Conservation (phyloP, 2,888 invertebrate genomes). For the Asteroscopus sphinx region DNA sequence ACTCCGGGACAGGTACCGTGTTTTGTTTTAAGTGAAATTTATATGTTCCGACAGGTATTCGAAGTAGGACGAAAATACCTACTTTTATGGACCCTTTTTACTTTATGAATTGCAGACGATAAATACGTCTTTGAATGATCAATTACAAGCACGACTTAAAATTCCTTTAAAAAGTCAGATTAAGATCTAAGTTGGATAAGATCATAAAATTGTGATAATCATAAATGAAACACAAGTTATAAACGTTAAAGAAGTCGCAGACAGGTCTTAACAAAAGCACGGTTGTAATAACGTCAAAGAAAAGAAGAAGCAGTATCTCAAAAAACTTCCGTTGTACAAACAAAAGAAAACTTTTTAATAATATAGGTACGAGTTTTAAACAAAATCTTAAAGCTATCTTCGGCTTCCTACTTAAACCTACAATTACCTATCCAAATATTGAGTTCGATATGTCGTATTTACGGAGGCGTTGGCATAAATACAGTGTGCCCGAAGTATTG, state of each 20-base stretch:
- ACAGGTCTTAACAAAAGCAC: too few relatives aligned
- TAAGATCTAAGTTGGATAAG: too few relatives aligned
- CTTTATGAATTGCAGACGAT: too few relatives aligned
- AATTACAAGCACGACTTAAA: too few relatives aligned
- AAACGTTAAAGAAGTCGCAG: too few relatives aligned
- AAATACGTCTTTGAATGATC: too few relatives aligned
- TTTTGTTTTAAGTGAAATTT: conserved; percentile 9
- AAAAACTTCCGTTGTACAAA: not conserved
- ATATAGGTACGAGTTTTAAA: conserved; percentile 4
- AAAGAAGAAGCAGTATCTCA: not conserved
- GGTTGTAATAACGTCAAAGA: not conserved
- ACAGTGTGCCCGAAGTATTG: conserved; percentile 11
- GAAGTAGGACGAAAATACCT: too few relatives aligned
- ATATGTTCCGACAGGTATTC: not conserved
- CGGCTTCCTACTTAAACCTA: conserved; percentile 5
- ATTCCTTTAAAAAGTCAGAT: too few relatives aligned
- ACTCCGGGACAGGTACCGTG: conserved; percentile 5
- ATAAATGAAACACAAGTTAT: too few relatives aligned
- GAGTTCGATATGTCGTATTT: conserved; percentile 18
- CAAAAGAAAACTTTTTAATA: conserved; percentile 1
- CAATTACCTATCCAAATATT: conserved; percentile 36
- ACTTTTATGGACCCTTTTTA: too few relatives aligned
- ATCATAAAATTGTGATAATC: too few relatives aligned
- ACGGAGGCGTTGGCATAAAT: conserved; percentile 3
- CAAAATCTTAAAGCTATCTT: conserved; percentile 5